Evolutionary conservation across 2,113 vertebrate genomes (phyloP), one percentile per base, ranked within the genome.

Genomic region (Salminus brasiliensis): DNA sequence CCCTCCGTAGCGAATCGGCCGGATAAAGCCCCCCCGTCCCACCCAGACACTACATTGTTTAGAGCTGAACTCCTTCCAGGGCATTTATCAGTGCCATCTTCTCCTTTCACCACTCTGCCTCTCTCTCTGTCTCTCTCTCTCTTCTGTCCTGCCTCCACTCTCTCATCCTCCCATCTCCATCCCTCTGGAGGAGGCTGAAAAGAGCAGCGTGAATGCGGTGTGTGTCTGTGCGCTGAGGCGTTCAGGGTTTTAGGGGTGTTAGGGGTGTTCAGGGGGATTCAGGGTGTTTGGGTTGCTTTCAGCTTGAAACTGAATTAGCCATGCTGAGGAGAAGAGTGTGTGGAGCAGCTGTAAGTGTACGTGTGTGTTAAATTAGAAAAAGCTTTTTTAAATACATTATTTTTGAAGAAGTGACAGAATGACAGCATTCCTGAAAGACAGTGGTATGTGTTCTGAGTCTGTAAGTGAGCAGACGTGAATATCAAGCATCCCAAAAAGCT

Each of bases 221-320:
- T 70, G 47, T 72, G 69, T 47, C 25, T 27, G 59, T 16, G 59
- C 59, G 10, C 59, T 62, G 59, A 30, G 59, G 59, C 29, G 59
- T 32, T 62, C 39, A 15, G 23, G 60, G 45, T 4, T 30, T 27
- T 49, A 75, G 75, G 41, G 65, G 66, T 59, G 27, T 55, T 74
- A 72, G 10, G 57, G 72, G 59, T 80, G 47, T 80, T 73, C 5
- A 57, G 60, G 23, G 60, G 78, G 78, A 80, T 80, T 80, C 65
- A 63, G 59, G 59, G 70, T 45, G 65, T 80, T 80, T 6, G 47
- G 45, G 77, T 71, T 39, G 41, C 49, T 83, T 76, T 80, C 41
- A 75, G 67, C 77, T 72, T 71, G 72, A 72, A 76, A 57, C 43
- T 63, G 49, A 66, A 80, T 80, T 83, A 65, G 82, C 76, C 72